Evolutionary conservation across 2,113 vertebrate genomes (phyloP).

Genomic region (Tragelaphus buxtoni): DNA sequence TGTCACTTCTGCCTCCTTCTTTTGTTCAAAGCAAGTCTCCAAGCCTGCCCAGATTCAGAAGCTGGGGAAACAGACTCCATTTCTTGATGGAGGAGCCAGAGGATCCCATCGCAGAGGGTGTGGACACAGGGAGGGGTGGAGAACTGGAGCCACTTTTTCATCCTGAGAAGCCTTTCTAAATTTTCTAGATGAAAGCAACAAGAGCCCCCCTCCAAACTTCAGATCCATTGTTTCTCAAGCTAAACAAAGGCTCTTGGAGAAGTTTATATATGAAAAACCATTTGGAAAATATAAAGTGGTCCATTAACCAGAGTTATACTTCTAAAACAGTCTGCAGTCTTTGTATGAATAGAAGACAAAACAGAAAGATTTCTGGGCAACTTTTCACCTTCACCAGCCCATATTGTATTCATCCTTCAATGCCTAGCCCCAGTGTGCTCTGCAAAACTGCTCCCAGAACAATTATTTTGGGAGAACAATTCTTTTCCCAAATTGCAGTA

Average conservation of each 20-base stretch:
- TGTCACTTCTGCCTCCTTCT: neutral
- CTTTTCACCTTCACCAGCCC: neutral
- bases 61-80: neutral
- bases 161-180: neutral
- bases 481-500: neutral
- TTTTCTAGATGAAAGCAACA: neutral
- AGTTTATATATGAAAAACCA: neutral
- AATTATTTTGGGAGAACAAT: neutral
- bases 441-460: neutral
- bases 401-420: neutral
- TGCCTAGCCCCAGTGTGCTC: neutral
- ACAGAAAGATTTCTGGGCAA: neutral
- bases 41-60: neutral
- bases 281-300: neutral
- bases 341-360: neutral
- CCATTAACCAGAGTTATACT: neutral
- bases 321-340: neutral
- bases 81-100: neutral
- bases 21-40: neutral
- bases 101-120: neutral
- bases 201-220: neutral
- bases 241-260: neutral
- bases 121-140: neutral
- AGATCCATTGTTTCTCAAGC: neutral
- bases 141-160: neutral